Conservation (phyloP, 2,797 vertebrate genomes). For the Pseudocheirus occidentalis region DNA sequence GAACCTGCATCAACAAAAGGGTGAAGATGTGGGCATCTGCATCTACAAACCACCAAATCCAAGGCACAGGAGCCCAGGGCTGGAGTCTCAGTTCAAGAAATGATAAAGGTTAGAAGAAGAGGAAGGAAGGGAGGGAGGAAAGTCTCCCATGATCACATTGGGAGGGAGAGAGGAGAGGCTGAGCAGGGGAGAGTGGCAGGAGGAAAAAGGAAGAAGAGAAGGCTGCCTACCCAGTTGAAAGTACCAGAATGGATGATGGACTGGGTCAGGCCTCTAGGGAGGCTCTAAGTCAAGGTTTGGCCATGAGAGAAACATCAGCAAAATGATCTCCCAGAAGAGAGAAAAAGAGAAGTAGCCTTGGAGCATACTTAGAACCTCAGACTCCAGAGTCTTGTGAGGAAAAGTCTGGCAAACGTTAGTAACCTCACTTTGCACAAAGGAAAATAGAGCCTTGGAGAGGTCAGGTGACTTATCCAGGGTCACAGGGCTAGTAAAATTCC, state of each 20-base stretch:
- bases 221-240: neutral
- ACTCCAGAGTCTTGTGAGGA: neutral
- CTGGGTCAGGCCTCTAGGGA: constrained; percentile 5
- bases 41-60: constrained; percentile 32
- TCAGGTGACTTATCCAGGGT: neutral
- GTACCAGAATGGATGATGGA: constrained; percentile 9
- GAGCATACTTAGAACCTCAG: neutral
- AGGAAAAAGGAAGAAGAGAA: neutral
- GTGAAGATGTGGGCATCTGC: neutral
- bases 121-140: neutral
- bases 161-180: neutral
- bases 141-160: neutral
- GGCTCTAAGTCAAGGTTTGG: neutral
- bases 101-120: constrained; percentile 26
- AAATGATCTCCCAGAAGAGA: constrained; percentile 28
- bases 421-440: neutral
- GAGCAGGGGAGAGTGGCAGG: neutral
- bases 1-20: constrained; percentile 9
- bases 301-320: neutral
- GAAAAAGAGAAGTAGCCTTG: neutral
- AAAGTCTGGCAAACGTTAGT: neutral
- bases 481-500: neutral
- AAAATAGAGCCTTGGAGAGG: neutral
- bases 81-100: constrained; percentile 52
- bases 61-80: constrained; percentile 21